Percentiles rank a stretch among this genome's conserved stretches.
phyloP scores from a whole-genome alignment of 1,140 invertebrate species.

The Carposina sasakii region DNA sequence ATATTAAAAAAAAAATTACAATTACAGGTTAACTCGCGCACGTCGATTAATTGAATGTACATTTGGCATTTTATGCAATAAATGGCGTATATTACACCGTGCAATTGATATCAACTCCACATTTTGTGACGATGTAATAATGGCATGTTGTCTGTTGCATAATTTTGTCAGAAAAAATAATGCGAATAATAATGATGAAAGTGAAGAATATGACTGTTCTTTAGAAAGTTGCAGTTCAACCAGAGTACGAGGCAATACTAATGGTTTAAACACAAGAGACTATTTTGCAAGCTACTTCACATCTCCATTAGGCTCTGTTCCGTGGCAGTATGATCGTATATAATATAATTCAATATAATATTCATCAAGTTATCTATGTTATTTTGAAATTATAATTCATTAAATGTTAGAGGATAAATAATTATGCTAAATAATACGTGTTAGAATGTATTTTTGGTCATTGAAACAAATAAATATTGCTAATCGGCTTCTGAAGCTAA shows the following conservation, averaged over 20 bases:
- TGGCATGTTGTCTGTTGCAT: not conserved
- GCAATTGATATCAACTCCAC: not conserved
- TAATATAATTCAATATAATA: too few relatives aligned
- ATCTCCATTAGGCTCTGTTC: not conserved
- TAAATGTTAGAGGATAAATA: too few relatives aligned
- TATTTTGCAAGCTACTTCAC: constrained; percentile 1
- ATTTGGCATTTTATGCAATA: not conserved
- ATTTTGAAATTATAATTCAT: too few relatives aligned
- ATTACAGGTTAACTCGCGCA: not conserved
- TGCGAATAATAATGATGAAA: not conserved
- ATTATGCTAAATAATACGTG: too few relatives aligned
- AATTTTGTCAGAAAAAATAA: not conserved
- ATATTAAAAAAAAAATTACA: not conserved
- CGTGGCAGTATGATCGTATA: constrained; percentile 1
- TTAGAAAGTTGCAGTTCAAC: not conserved
- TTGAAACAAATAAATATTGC: too few relatives aligned
- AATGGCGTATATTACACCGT: not conserved
- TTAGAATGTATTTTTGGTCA: too few relatives aligned
- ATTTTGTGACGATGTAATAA: not conserved
- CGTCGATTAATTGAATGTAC: not conserved
- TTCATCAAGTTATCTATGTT: too few relatives aligned
- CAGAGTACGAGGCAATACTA: not conserved
- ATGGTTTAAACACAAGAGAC: not conserved
- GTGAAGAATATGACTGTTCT: not conserved
- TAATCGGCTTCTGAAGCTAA: too few relatives aligned